phyloP scores from a whole-genome alignment of 2,888 invertebrate species.

The Minunthozetes semirufus region DNA sequence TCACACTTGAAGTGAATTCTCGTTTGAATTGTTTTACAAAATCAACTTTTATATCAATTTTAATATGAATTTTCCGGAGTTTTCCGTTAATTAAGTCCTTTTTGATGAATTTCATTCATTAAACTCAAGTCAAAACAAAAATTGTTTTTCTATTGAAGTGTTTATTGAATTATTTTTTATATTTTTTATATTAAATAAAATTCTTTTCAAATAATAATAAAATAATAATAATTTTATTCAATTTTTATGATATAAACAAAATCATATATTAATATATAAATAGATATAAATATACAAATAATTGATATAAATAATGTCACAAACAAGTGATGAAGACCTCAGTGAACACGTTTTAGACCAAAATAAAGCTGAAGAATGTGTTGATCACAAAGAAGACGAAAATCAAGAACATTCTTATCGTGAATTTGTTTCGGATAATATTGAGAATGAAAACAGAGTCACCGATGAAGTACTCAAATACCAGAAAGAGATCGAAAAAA shows the following conservation, averaged over 20 bases:
- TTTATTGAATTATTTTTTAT: no score
- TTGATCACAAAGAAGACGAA: background rate
- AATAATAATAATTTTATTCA: background rate
- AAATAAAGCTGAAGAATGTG: background rate
- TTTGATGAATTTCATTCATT: no score
- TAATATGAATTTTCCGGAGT: no score
- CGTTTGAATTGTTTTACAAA: no score
- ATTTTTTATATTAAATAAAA: no score
- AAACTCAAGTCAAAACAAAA: no score
- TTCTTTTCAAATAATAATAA: background rate
- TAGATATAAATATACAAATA: no score
- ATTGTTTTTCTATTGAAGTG: no score
- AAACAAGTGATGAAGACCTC: background rate
- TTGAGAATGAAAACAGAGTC: background rate
- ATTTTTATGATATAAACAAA: background rate
- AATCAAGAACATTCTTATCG: background rate
- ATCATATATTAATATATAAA: no score
- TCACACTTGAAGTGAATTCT: no score
- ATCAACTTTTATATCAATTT: no score
- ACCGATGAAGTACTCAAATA: background rate
- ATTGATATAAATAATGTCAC: background rate
- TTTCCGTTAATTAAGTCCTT: no score
- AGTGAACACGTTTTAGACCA: background rate
- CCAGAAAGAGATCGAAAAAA: background rate
- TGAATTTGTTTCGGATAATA: background rate